Evolutionary conservation across 2,888 invertebrate genomes (phyloP).

Genomic region (Heteromurus nitidus): DNA sequence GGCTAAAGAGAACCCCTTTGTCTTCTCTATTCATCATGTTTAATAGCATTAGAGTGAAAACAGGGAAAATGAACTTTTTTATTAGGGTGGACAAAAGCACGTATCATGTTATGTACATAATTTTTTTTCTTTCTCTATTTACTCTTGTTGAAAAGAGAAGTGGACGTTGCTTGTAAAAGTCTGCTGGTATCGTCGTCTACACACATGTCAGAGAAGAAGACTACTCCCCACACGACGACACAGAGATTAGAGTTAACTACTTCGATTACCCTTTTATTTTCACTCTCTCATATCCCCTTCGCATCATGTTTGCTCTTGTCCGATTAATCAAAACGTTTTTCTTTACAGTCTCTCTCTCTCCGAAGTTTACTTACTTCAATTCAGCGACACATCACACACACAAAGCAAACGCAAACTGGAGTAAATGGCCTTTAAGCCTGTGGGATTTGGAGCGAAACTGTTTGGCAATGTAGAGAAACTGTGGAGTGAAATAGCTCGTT

Average conservation of each 20-base stretch:
- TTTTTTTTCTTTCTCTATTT: conserved; percentile 25
- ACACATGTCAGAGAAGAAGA: not conserved
- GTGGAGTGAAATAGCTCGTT: not conserved
- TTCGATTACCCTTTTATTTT: conserved; percentile 28
- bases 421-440: not conserved
- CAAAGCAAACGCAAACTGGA: not conserved
- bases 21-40: not conserved
- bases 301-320: conserved; percentile 40
- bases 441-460: not conserved
- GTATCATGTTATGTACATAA: no score
- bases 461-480: not conserved
- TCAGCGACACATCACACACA: no score
- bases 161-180: no score
- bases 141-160: conserved; percentile 18
- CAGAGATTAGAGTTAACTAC: conserved; percentile 20
- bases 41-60: conserved; percentile 8
- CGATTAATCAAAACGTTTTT: conserved; percentile 53
- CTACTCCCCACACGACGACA: not conserved
- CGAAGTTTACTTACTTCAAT: not conserved
- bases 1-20: no score
- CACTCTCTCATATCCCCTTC: conserved; percentile 27
- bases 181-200: not conserved
- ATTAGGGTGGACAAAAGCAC: conserved; percentile 27
- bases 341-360: not conserved
- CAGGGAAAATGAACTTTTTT: conserved; percentile 40